phyloP scores from a whole-genome alignment of 2,113 vertebrate genomes.

The Casuarius casuarius region DNA sequence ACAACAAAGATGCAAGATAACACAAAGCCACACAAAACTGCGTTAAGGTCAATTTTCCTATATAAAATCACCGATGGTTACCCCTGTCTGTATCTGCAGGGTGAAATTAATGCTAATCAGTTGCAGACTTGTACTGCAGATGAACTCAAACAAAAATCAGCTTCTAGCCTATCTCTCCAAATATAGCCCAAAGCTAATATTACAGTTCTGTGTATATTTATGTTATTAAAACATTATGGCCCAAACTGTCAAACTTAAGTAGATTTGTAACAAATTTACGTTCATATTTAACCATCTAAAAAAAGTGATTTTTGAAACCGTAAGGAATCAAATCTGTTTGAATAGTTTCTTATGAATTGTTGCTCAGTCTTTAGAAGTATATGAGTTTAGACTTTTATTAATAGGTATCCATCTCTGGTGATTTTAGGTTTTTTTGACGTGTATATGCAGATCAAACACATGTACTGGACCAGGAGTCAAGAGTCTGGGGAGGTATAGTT shows the following conservation, averaged over 20 bases:
- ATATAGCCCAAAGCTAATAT: conserved; percentile 16
- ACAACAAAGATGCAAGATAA: neutral
- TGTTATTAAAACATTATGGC: conserved; percentile 24
- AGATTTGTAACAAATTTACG: neutral
- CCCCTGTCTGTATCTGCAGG: neutral
- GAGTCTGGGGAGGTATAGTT: neutral
- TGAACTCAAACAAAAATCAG: conserved; percentile 33
- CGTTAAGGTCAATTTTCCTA: neutral
- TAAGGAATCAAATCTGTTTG: neutral
- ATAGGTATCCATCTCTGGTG: neutral
- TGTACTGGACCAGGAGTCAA: neutral
- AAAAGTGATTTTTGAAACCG: neutral
- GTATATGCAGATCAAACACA: neutral
- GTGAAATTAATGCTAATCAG: conserved; percentile 48
- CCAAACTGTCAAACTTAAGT: neutral
- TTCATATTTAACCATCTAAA: neutral
- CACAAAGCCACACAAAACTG: neutral
- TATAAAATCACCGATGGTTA: neutral
- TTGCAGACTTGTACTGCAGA: conserved; percentile 55
- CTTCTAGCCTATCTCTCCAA: neutral
- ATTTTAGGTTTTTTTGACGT: neutral
- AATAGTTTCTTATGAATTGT: neutral
- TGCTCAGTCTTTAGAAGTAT: neutral
- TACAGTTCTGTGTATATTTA: conserved; percentile 6
- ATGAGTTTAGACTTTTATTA: neutral